Evolutionary conservation across 1,140 invertebrate species (phyloP), one percentile per base, ranked within the genome.

Genomic region (Formica selysi): DNA sequence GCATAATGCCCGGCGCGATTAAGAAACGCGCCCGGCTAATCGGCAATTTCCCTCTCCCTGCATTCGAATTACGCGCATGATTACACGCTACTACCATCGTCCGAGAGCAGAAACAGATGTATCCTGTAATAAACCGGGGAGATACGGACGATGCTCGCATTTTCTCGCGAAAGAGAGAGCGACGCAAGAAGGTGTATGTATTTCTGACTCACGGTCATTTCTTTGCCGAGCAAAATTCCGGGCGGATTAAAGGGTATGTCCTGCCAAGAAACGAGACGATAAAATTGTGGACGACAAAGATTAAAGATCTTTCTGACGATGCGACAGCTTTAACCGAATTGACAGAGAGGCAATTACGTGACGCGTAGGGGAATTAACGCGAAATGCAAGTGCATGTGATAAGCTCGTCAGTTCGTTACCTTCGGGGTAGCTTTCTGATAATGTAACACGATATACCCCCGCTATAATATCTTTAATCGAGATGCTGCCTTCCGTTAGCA

Each of bases 51-150:
- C 92, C 90, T 90, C 90, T 90, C 91, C 67, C 89, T 91, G 87
- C 87, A 90, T 93, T 93, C 92, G 91, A 93, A 93, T 93, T 93
- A 91, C 90, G 48, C 61, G 89, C 89, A 86, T 91, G 93, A 93
- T 94, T 93, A 92, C 87, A 91, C 81, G 86, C 71, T 88, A 84
- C 76, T 80, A 87, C 86, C 90, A 87, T 79, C 89, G 85, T 76
- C 79, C 73, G 81, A 41, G 81, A 41, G 71, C 87, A 86, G 90
- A 92, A 93, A 92, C 91, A 91, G 87, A 89, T 91, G 91, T 90
- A 92, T 94, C 93, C 93, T 94, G 92, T 88, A 91, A 87, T 91
- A 92, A 93, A 87, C 74, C 65, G 62, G 67, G 59, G 67, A 61
- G 68, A 89, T 80, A 83, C 65, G 54, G n/a, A 68, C 48, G 64